Base-by-base conservation (phyloP, 2,797 vertebrate genomes). In the Pseudomugil gertrudae region DNA sequence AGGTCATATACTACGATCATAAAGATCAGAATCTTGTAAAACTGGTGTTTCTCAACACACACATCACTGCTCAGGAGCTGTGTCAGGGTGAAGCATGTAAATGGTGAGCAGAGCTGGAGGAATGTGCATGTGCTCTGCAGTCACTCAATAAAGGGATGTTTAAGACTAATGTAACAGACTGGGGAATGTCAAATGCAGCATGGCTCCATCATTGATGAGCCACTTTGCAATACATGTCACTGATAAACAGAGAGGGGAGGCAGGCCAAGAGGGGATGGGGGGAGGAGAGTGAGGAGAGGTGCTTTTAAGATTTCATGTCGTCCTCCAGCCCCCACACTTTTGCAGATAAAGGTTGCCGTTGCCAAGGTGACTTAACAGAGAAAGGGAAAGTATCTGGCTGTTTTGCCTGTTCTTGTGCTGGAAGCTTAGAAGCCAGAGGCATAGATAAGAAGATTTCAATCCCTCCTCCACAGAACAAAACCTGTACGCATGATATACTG, bases 331-430 rank as follows among this genome's bases (percentile, higher is more conserved):
- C 84, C 93, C 85, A 86, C 71, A 84, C 82, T 94, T n/a, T 92
- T 88, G 75, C 86, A 93, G 93, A 95, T 93, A 94, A 92, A 95
- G 94, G 95, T 95, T 94, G 93, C 66, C 70, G 95, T 96, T 97
- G 92, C 93, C 93, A 95, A 83, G 94, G 95, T 91, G 95, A 97
- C 94, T 84, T 72, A 76, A 87, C 78, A 78, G 83, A 89, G 82
- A 94, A 91, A 86, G 79, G 65, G 87, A 93, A 92, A 93, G 89
- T 91, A 93, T 93, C 89, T 93, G 89, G 90, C 88, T 86, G 83
- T 68, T 89, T 88, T 91, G 88, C 90, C 87, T 80, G 78, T 70
- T 88, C 88, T 92, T 88, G 86, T 84, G 76, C 86, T 71, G 76
- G 77, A 78, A 80, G 87, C 86, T 85, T 66, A 77, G 72, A 85